Evolutionary conservation across 1,140 invertebrate genomes (phyloP).

Genomic region (Meloidogyne hapla): DNA sequence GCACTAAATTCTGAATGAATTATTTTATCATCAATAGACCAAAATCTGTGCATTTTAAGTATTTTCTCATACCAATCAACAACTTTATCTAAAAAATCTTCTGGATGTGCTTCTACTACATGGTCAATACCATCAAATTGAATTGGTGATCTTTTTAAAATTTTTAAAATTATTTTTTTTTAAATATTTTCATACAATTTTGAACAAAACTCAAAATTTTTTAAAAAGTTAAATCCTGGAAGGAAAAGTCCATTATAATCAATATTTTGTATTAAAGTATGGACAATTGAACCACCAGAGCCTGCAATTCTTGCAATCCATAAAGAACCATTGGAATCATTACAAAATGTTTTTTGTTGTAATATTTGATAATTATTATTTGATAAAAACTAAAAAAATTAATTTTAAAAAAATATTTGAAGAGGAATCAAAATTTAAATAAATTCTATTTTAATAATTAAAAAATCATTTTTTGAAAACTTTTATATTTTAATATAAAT

Average conservation of each 20-base stretch:
- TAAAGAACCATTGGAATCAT: slow-evolving; percentile 78
- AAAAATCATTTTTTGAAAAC: slow-evolving; percentile 16
- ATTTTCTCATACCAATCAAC: slow-evolving; percentile 89
- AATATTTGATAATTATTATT: slow-evolving; percentile 79
- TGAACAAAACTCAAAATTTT: slow-evolving; percentile 31
- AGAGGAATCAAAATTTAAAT: too few species aligned
- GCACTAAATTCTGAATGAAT: slow-evolving; percentile 89
- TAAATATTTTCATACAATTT: slow-evolving; percentile 36
- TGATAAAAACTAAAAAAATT: slow-evolving; percentile 32
- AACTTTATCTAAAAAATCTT: slow-evolving; percentile 80
- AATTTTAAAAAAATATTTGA: slow-evolving; percentile 12
- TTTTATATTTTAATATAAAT: too few species aligned
- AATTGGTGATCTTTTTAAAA: slow-evolving; percentile 57
- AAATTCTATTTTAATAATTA: too few species aligned
- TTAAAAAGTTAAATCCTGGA: slow-evolving; percentile 67
- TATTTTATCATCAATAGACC: slow-evolving; percentile 95
- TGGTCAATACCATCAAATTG: slow-evolving; percentile 77
- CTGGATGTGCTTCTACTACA: slow-evolving; percentile 92
- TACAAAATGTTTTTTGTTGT: slow-evolving; percentile 81
- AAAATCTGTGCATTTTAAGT: slow-evolving; percentile 92
- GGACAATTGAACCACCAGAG: slow-evolving; percentile 79
- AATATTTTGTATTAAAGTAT: slow-evolving; percentile 87
- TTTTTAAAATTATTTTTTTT: slow-evolving; percentile 75
- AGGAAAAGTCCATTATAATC: slow-evolving; percentile 83
- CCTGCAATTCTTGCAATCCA: slow-evolving; percentile 83